These are phyloP conservation scores for Ia io DNA, from an alignment of 2,113 vertebrate genomes.

Conservation along the genomic window DNA sequence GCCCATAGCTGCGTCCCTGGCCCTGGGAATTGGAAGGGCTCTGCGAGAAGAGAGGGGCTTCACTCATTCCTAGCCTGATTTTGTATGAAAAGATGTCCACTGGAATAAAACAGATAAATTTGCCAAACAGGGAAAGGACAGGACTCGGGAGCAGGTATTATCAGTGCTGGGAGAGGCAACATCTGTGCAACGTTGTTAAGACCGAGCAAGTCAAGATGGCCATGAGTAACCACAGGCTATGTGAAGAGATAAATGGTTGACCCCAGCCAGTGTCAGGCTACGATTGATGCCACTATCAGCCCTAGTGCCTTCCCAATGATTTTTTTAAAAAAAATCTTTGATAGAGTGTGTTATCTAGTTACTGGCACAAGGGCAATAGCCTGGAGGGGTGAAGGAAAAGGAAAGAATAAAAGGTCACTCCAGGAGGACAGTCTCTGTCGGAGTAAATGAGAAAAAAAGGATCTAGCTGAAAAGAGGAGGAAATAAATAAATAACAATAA, in stretches of 20 bases:
- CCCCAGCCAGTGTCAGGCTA: constrained; percentile 95
- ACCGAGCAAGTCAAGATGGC: constrained; percentile 92
- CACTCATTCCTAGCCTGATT: not conserved
- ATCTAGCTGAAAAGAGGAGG: constrained; percentile 72
- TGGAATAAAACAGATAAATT: constrained; percentile 51
- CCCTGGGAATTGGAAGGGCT: not conserved
- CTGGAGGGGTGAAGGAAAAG: constrained; percentile 87
- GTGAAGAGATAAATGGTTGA: constrained; percentile 99
- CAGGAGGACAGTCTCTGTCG: constrained; percentile 94
- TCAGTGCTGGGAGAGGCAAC: constrained; percentile 84
- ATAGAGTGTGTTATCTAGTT: constrained; percentile 99
- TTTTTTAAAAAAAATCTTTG: constrained; percentile 94
- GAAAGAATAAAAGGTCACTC: constrained; percentile 94
- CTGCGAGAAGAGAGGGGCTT: not conserved
- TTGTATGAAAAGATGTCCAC: constrained; percentile 20
- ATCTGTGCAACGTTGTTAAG: constrained; percentile 92
- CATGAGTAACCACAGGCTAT: constrained; percentile 95
- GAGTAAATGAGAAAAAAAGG: constrained; percentile 97
- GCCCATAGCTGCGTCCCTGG: not conserved
- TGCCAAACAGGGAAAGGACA: constrained; percentile 49
- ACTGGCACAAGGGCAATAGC: constrained; percentile 97
- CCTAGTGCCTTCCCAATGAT: constrained; percentile 98
- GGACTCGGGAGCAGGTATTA: constrained; percentile 75
- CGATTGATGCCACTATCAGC: constrained; percentile 99
- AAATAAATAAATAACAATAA: constrained; percentile 87